Evolutionary conservation across 2,113 vertebrate species (phyloP).

Genomic region (Melanostigma gelatinosum): DNA sequence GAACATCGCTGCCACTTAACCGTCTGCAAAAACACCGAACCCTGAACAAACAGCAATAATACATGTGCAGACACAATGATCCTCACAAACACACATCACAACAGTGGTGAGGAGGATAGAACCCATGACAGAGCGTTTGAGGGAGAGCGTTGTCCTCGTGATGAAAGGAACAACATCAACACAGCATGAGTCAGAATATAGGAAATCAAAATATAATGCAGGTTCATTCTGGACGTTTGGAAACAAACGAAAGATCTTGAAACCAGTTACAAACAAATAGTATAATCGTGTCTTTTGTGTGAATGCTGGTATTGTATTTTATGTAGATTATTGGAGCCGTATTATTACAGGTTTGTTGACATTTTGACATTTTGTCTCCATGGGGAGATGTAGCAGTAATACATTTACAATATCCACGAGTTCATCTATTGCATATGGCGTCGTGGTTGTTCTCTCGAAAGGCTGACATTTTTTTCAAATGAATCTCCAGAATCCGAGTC

Average conservation of each 20-base stretch:
- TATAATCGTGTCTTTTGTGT: too few relatives aligned
- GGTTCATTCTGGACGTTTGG: neutral
- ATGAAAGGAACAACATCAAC: neutral
- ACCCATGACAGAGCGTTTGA: neutral
- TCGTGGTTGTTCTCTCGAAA: too few relatives aligned
- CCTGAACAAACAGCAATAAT: conserved; percentile 11
- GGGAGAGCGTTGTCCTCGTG: neutral
- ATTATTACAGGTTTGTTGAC: too few relatives aligned
- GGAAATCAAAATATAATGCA: neutral
- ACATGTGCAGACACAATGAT: neutral
- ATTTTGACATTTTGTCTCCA: too few relatives aligned
- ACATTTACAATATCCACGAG: too few relatives aligned
- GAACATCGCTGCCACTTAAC: conserved; percentile 21
- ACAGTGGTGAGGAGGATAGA: neutral
- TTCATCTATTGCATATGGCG: too few relatives aligned
- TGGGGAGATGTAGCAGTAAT: too few relatives aligned
- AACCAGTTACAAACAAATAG: too few relatives aligned
- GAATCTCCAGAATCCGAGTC: too few relatives aligned
- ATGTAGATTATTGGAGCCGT: too few relatives aligned
- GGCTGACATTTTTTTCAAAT: too few relatives aligned
- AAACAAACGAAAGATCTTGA: neutral
- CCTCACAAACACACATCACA: neutral
- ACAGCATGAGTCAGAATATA: neutral
- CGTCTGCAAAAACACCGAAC: conserved; percentile 12
- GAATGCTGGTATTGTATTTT: too few relatives aligned